Evolutionary conservation across 64 coral and sea anemone genomes (phyloP), one percentile per base, ranked within the genome.

Genomic region (Pocillopora damicornis): DNA sequence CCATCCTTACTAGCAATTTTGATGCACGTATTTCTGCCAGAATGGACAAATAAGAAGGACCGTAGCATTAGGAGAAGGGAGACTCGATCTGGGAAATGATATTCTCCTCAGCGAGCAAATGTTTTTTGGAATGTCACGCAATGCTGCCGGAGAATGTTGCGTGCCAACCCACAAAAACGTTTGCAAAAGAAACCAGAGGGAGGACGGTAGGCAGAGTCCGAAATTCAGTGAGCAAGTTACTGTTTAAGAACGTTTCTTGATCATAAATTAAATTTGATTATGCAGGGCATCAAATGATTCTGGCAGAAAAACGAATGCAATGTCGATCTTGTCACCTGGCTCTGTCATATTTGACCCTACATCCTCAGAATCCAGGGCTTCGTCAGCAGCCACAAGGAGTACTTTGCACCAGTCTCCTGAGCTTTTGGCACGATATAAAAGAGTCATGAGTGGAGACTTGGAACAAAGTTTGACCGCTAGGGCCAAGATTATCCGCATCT

Each of bases 401-500:
- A 86, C 89, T 73, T 81, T 95, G 42, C 86, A 88, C 62, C 93
- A 89, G 79, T 95, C 91, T n/a, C 93, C 93, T 56, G 93, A 95
- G 61, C 89, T 95, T 20, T 74, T 69, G 2, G 89, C 74, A 9
- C 86, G 89, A 20, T 88, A 95, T 63, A 65, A 76, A 15, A 86
- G 82, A 63, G 93, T 95, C 56, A 89, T 95, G 79, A 26, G 89
- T 17, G 93, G 93, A 23, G 89, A 91, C 86, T 62, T 95, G 65
- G 89, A 78, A 8, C 83, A 79, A 51, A 77, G 35, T 65, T 79
- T 95, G 30, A 69, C 73, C 1, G 61, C 89, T 2, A 95, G 91
- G 61, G 85, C 89, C 15, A 95, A 95, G 82, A 73, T 91, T 15
- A 87, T 95, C 42, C 89, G 93, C n/a, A 88, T 95, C 68, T 95